Percentiles rank a stretch among this genome's conserved stretches.
phyloP scores from a whole-genome alignment of 2,113 vertebrate species.

The Holacanthus passer region DNA sequence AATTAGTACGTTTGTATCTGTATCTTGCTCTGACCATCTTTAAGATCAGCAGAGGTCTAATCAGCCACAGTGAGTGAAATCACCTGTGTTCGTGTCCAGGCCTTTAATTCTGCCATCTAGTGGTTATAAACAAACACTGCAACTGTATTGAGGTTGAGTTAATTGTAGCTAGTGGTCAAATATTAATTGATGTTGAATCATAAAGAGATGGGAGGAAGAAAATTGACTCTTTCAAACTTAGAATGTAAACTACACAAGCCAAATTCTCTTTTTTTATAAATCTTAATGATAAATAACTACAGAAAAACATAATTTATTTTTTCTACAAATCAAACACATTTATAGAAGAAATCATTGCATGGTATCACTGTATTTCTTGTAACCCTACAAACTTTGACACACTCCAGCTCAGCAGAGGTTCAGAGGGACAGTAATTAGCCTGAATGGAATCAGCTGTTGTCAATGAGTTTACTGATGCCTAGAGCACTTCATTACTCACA shows the following conservation, averaged over 20 bases:
- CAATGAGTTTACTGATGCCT: neutral
- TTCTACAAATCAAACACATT: neutral
- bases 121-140: neutral
- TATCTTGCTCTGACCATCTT: neutral
- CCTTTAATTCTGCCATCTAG: neutral
- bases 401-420: neutral
- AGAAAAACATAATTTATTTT: neutral
- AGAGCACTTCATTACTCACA: neutral
- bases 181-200: neutral
- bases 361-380: neutral
- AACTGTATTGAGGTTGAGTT: neutral
- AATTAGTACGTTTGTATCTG: neutral
- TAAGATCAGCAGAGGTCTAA: neutral
- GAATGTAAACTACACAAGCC: neutral
- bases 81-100: neutral
- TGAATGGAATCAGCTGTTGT: conserved; percentile 4
- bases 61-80: neutral
- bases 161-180: neutral
- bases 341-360: neutral
- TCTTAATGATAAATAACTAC: neutral
- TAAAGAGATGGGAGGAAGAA: neutral
- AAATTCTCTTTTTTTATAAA: neutral
- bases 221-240: neutral
- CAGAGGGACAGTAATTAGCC: neutral
- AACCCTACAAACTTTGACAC: neutral